A percentile compares a stretch with the other conserved stretches of the same genome.
Conservation (phyloP, 2,113 vertebrate genomes). For the Brachionichthys hirsutus region DNA sequence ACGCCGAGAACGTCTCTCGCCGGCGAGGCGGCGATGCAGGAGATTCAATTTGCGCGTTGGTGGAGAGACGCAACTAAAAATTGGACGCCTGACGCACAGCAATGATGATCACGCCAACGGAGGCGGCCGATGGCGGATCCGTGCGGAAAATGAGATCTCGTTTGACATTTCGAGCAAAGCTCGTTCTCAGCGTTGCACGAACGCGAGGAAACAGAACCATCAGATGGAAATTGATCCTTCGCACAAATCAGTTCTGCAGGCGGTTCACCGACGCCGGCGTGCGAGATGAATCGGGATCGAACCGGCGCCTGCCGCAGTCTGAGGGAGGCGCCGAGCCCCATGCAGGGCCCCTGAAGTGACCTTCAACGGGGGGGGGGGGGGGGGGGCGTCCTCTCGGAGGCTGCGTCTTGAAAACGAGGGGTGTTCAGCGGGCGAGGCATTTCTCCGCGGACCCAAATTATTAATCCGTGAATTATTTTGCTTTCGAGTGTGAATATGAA, state of each 20-base stretch:
- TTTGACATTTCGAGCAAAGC: conserved; percentile 53
- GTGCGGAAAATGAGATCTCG: conserved; percentile 60
- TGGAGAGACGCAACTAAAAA: conserved; percentile 31
- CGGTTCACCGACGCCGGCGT: conserved; percentile 52
- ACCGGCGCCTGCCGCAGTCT: conserved; percentile 46
- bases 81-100: conserved; percentile 25
- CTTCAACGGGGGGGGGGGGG: too few relatives aligned
- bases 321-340: conserved; percentile 25
- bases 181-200: conserved; percentile 39
- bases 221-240: conserved; percentile 62
- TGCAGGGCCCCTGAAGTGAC: conserved; percentile 18
- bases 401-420: conserved; percentile 41
- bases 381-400: too few relatives aligned
- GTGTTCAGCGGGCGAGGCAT: conserved; percentile 23
- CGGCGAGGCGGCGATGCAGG: conserved; percentile 26
- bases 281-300: conserved; percentile 58
- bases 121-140: conserved; percentile 47
- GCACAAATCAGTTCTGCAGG: conserved; percentile 58
- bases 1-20: conserved; percentile 1
- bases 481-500: conserved; percentile 71
- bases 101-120: conserved; percentile 38
- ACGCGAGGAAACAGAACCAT: conserved; percentile 59
- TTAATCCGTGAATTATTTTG: conserved; percentile 72
- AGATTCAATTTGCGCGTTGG: conserved; percentile 30
- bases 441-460: conserved; percentile 55